Percentiles rank a stretch among this genome's conserved stretches.
Conservation (phyloP, 1,140 invertebrate genomes). For the Philotrypesis tridentata region DNA sequence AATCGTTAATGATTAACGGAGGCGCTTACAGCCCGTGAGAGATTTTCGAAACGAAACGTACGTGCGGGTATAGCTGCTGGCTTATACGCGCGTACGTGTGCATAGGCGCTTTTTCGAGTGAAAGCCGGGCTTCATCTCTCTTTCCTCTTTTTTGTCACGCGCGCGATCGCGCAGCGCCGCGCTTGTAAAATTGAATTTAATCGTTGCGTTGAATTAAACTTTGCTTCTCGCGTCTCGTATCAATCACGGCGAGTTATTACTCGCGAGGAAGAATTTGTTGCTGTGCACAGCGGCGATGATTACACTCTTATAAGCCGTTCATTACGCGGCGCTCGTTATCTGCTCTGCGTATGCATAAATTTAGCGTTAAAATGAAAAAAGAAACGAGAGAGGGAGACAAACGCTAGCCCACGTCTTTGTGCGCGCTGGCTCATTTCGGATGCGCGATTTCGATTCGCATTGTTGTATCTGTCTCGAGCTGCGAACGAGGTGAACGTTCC, state of each 20-base stretch:
- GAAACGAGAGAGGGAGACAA: neutral
- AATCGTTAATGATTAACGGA: neutral
- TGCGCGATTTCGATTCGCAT: too few relatives aligned
- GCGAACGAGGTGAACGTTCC: conserved; percentile 21
- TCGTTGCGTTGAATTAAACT: neutral
- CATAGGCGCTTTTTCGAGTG: too few relatives aligned
- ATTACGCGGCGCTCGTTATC: neutral
- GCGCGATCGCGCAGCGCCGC: too few relatives aligned
- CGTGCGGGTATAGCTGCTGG: too few relatives aligned
- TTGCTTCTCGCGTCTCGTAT: neutral
- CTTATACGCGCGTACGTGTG: too few relatives aligned
- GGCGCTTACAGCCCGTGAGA: neutral
- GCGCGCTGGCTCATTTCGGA: too few relatives aligned
- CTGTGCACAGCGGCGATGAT: neutral
- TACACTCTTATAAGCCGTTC: neutral
- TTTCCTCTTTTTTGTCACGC: too few relatives aligned
- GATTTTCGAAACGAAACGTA: neutral
- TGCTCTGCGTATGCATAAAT: neutral
- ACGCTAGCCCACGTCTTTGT: too few relatives aligned
- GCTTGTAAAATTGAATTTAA: neutral
- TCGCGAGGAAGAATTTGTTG: neutral
- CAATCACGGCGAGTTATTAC: neutral
- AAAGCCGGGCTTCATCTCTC: too few relatives aligned
- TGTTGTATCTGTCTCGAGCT: too few relatives aligned
- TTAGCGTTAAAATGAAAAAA: neutral